Evolutionary conservation across 2,888 invertebrate genomes (phyloP), one percentile per base, ranked within the genome.

Genomic region (Adelognathus sp.): DNA sequence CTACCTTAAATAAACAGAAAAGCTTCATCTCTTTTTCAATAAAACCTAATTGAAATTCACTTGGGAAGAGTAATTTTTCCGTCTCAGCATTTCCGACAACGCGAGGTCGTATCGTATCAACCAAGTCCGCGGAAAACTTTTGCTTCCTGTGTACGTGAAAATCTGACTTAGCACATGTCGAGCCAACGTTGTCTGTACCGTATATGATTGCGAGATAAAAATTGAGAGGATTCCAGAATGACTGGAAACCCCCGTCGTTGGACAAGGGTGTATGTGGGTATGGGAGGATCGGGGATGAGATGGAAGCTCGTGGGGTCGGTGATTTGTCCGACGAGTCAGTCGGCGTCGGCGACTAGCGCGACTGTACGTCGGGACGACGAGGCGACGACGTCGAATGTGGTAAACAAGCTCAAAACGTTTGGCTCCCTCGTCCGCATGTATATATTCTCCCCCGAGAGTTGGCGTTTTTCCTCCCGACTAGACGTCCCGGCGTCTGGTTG

Each of bases 241-340:
- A 69, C 60, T 67, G 46, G 31, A 58, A 39, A 69, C 18, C 33
- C 16, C 29, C 6, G 29, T 56, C 21, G 11, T 2, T 11, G 16
- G n/a, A n/a, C n/a, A n/a, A n/a, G 46, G 41, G 33, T 14, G 16
- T 27, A 11, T 44, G 21, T 31, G 44, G 27, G 31, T n/a, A 39
- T n/a, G 52, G 21, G 39, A 6, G 50, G 41, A 29, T 31, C 11
- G 41, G 31, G 36, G 24, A 31, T 44, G 58, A 64, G 18, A 31
- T 18, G 24, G 31, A 56, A 56, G 31, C 29, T 18, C 18, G 31
- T 36, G n/a, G n/a, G n/a, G n/a, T n/a, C n/a, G 63, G 60, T 64
- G 71, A 79, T 79, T 79, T 79, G 74, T 75, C 72, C 74, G 66
- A 74, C 66, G 78, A 70, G 39, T 52, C 50, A 69, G 69, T 36